A percentile compares a stretch with the other conserved stretches of the same genome.
These are phyloP conservation scores for Caenorhabditis uteleia DNA, from an alignment of 2,888 invertebrate species.

Conservation along the genomic window DNA sequence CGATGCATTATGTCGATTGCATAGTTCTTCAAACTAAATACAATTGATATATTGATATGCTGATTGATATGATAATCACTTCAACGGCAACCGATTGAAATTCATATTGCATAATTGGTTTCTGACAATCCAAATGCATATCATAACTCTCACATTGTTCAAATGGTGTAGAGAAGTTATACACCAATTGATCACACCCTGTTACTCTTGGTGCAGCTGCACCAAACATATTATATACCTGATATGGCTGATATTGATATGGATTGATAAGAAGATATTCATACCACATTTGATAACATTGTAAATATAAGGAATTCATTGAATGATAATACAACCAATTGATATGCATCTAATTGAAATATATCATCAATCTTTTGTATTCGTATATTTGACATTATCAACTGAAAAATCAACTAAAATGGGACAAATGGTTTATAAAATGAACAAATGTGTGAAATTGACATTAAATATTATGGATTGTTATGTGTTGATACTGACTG, in stretches of 20 bases:
- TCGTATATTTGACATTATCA: slow-evolving; percentile 8
- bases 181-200: slow-evolving; percentile 42
- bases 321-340: slow-evolving; percentile 46
- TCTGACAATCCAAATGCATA: slow-evolving; percentile 29
- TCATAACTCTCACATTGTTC: slow-evolving; percentile 37
- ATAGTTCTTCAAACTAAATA: slow-evolving; percentile 35
- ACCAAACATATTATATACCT: slow-evolving; percentile 57
- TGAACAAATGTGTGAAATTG: too few relatives aligned
- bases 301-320: slow-evolving; percentile 56
- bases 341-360: slow-evolving; percentile 52
- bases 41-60: neutral
- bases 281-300: slow-evolving; percentile 54
- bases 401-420: too few relatives aligned
- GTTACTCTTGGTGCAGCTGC: slow-evolving; percentile 42
- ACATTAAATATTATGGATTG: too few relatives aligned
- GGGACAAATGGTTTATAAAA: slow-evolving; percentile 4
- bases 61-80: slow-evolving; percentile 4
- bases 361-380: slow-evolving; percentile 47
- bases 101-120: slow-evolving; percentile 43
- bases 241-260: neutral
- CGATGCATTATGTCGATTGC: slow-evolving; percentile 22
- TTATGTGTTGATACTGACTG: too few relatives aligned
- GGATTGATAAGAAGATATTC: neutral
- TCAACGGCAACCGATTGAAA: slow-evolving; percentile 50
- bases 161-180: slow-evolving; percentile 41